Evolutionary conservation across 2,888 invertebrate species (phyloP).

Genomic region (Prosopocoilus inquinatus): DNA sequence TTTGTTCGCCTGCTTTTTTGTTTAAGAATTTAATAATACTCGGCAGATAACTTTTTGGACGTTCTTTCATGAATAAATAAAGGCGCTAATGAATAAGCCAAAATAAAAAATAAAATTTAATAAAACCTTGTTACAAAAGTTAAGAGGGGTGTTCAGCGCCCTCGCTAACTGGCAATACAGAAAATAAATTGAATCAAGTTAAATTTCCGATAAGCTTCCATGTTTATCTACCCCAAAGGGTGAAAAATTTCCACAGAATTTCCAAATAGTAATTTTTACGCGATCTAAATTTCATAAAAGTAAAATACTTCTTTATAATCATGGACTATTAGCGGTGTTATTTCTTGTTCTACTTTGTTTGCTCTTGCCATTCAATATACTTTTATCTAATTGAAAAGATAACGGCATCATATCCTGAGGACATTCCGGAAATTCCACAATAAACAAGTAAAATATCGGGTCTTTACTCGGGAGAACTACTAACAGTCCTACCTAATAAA

Average conservation of each 20-base stretch:
- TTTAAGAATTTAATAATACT: no score
- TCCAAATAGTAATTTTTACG: no score
- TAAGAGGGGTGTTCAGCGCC: constrained; percentile 8
- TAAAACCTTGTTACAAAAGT: constrained; percentile 9
- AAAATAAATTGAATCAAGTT: constrained; percentile 43
- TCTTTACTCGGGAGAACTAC: constrained; percentile 12
- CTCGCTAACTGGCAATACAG: constrained; percentile 41
- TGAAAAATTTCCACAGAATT: constrained; percentile 1
- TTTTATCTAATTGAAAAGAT: neutral
- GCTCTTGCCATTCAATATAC: neutral
- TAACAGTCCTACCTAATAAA: constrained; percentile 30
- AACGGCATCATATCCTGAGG: neutral
- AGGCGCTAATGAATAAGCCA: no score
- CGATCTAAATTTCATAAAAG: no score
- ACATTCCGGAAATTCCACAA: no score
- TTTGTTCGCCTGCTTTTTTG: no score
- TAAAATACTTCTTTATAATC: neutral
- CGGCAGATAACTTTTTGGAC: no score
- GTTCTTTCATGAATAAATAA: no score
- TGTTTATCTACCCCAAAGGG: constrained; percentile 5
- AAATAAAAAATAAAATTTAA: neutral
- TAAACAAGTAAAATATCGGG: no score
- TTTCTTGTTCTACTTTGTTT: neutral
- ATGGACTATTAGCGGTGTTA: neutral
- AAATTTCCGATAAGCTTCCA: constrained; percentile 36